phyloP scores from a whole-genome alignment of 1,140 invertebrate genomes.

The Lucilia cuprina region DNA sequence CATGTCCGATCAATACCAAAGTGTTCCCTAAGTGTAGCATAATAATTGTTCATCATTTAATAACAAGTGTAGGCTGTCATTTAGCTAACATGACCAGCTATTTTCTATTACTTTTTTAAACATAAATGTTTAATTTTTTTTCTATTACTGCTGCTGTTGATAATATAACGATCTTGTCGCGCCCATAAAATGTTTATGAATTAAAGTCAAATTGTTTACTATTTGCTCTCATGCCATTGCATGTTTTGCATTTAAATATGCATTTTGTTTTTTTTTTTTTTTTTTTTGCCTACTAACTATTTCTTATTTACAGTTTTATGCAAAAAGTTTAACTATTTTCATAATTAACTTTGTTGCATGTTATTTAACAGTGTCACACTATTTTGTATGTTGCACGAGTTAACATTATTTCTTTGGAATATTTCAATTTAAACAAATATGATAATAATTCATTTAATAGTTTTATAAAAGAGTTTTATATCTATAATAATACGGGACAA shows the following conservation, averaged over 20 bases:
- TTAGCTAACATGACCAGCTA: too few species aligned
- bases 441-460: background rate
- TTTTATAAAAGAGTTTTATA: background rate
- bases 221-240: background rate
- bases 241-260: background rate
- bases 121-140: background rate
- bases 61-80: too few species aligned
- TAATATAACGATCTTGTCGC: slow-evolving; percentile 5
- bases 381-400: background rate
- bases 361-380: background rate
- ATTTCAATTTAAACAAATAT: background rate
- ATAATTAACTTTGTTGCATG: background rate
- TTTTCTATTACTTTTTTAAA: too few species aligned
- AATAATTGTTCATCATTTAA: too few species aligned
- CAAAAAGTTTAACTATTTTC: background rate
- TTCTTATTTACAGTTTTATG: too few species aligned
- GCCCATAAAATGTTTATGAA: slow-evolving; percentile 26
- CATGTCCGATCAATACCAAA: too few species aligned
- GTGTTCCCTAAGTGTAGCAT: too few species aligned
- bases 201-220: slow-evolving; percentile 22
- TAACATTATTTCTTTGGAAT: background rate
- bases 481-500: background rate
- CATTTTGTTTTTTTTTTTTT: background rate
- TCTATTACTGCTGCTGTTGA: background rate
- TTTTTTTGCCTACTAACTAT: background rate